These are phyloP conservation scores for Pongo pygmaeus DNA, from an alignment of 2,113 vertebrate species.

Conservation along the genomic window DNA sequence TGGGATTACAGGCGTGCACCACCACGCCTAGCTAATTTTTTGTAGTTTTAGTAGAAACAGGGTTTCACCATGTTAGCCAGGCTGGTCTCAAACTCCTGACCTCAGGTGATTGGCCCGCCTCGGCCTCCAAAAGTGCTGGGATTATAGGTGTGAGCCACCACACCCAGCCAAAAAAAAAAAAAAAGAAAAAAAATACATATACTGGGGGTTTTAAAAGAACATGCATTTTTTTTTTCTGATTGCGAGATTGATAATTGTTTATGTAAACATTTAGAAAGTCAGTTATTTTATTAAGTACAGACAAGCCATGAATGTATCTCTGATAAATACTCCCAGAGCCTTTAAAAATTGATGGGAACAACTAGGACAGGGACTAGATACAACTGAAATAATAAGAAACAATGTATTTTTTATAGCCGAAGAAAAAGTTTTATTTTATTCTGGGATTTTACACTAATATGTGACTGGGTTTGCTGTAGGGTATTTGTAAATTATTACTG, in stretches of 20 bases:
- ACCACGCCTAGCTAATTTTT: no score
- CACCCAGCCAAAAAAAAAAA: no score
- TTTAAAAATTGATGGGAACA: conserved; percentile 1
- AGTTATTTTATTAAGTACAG: background rate
- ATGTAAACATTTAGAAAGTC: conserved; percentile 29
- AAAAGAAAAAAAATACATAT: background rate
- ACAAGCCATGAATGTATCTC: background rate
- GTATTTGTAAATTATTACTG: conserved; percentile 39
- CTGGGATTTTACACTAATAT: conserved; percentile 3
- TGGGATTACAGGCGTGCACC: no score
- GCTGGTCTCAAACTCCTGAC: no score
- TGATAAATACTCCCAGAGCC: background rate
- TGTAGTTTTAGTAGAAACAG: no score
- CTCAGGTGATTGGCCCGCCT: no score
- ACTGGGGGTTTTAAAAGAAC: conserved; percentile 16
- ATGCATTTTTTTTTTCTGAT: background rate
- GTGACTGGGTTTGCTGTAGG: conserved; percentile 10
- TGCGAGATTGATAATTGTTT: background rate
- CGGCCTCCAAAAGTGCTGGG: no score
- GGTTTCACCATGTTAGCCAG: no score
- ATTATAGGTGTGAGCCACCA: no score
- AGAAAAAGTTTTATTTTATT: conserved; percentile 42
- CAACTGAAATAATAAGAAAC: conserved; percentile 14
- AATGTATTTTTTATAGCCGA: conserved; percentile 14
- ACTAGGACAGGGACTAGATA: background rate